Evolutionary conservation across 2,113 vertebrate genomes (phyloP).

Genomic region (Phylloscopus trochilus): DNA sequence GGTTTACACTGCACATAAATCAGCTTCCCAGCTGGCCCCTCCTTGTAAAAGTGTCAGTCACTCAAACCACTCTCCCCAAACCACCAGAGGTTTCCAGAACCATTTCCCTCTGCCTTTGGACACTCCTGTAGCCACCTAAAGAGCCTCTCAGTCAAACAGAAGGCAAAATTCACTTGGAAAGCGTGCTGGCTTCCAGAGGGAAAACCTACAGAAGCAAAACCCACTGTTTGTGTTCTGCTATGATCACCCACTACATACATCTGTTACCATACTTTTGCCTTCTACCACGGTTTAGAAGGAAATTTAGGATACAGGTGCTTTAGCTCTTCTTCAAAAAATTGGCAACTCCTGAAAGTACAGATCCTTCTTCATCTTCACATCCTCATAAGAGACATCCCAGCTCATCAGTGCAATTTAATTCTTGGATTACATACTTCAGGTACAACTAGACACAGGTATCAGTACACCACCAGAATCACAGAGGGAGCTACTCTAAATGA

Average conservation of each 20-base stretch:
- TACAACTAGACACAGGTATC: background rate
- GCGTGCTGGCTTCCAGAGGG: background rate
- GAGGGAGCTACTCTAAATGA: accelerated
- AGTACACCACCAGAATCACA: background rate
- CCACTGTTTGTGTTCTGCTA: background rate
- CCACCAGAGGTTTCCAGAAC: background rate
- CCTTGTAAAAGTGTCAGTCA: background rate
- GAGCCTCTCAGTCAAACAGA: background rate
- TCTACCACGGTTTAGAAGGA: background rate
- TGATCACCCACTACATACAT: background rate
- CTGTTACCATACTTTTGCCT: background rate
- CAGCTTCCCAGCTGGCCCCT: background rate
- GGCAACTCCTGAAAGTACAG: background rate
- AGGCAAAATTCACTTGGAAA: background rate
- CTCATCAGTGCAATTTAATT: background rate
- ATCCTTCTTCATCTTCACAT: background rate
- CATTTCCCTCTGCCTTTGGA: background rate
- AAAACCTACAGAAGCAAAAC: background rate
- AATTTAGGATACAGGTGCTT: background rate
- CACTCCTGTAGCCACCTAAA: background rate
- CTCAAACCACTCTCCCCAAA: background rate
- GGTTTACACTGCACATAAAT: conserved; percentile 42
- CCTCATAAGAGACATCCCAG: background rate
- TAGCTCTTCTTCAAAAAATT: background rate
- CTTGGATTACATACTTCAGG: background rate